Conservation (phyloP, 1,140 invertebrate species). For the Globodera ellingtonae region DNA sequence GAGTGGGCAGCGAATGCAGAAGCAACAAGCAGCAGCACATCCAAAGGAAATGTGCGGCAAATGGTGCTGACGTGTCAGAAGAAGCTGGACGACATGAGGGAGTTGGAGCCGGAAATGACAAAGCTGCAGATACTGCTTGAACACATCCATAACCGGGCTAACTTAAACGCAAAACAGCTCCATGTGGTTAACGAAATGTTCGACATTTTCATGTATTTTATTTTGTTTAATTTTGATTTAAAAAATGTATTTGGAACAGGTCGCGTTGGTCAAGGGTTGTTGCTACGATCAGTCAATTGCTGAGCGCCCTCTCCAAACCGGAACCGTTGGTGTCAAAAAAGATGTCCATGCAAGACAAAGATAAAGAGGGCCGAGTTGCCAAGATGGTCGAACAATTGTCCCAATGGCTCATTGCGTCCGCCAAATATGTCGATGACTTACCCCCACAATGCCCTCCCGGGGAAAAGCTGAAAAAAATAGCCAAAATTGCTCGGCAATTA, state of each 20-base stretch:
- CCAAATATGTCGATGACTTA: conserved; percentile 25
- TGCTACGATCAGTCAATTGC: conserved; percentile 51
- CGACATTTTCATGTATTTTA: conserved; percentile 49
- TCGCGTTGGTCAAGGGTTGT: conserved; percentile 46
- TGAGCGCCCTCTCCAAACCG: conserved; percentile 53
- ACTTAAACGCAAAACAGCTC: conserved; percentile 45
- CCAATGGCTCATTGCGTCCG: conserved; percentile 22
- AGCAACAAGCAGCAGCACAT: conserved; percentile 20
- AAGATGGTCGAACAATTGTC: conserved; percentile 30
- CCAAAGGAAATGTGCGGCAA: conserved; percentile 38
- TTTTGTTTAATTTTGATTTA: neutral
- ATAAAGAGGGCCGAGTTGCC: conserved; percentile 5
- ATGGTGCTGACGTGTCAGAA: conserved; percentile 56
- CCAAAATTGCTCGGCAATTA: conserved; percentile 31
- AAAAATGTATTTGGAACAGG: conserved; percentile 1
- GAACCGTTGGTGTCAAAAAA: conserved; percentile 34
- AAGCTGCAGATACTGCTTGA: conserved; percentile 54
- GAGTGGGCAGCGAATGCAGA: conserved; percentile 48
- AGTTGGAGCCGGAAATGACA: conserved; percentile 51
- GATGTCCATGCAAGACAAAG: conserved; percentile 15
- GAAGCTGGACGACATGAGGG: conserved; percentile 55
- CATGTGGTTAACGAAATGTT: conserved; percentile 61
- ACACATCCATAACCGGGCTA: conserved; percentile 44
- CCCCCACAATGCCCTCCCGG: conserved; percentile 18
- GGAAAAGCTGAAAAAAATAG: conserved; percentile 22